These are phyloP conservation scores for Onychorhynchus coronatus DNA, from an alignment of 2,113 vertebrate species.

Conservation along the genomic window DNA sequence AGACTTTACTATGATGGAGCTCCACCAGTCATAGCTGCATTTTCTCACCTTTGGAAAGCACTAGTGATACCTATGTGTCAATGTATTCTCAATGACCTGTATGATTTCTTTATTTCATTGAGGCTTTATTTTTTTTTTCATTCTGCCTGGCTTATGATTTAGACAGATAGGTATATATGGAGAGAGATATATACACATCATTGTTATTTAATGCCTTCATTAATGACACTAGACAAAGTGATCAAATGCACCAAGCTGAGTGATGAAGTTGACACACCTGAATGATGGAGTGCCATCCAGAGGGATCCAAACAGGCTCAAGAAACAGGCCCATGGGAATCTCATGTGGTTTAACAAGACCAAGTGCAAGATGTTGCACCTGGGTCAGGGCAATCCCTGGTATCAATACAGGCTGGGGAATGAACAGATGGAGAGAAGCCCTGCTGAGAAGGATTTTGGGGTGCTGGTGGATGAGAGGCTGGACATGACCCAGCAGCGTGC, in stretches of 20 bases:
- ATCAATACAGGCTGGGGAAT: no score
- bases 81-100: neutral
- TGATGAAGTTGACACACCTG: neutral
- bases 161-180: neutral
- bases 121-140: neutral
- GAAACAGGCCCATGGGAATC: neutral
- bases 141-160: neutral
- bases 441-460: neutral
- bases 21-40: neutral
- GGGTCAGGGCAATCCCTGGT: rapidly evolving
- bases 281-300: neutral
- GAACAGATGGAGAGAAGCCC: neutral
- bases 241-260: neutral
- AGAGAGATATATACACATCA: neutral
- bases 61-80: neutral
- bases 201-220: neutral
- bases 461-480: neutral
- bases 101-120: neutral
- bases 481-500: neutral
- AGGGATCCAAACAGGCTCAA: neutral
- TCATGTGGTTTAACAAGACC: neutral
- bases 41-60: neutral
- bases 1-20: neutral
- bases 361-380: neutral
- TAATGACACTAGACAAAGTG: neutral